phyloP scores from a whole-genome alignment of 2,113 vertebrate genomes.

The Lophotis ruficrista region DNA sequence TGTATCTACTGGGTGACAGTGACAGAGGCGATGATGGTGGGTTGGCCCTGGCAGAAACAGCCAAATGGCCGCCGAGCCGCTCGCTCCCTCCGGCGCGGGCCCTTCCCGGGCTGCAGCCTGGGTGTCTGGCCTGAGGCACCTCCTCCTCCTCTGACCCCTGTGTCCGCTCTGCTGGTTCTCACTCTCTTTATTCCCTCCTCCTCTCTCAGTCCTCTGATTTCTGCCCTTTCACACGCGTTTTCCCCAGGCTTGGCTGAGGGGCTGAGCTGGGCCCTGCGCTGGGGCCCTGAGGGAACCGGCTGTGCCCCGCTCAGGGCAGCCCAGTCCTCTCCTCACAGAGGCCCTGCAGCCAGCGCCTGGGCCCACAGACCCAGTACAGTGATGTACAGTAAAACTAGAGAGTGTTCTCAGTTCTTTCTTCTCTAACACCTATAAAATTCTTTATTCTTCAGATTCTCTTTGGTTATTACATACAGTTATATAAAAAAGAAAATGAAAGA shows the following conservation, averaged over 20 bases:
- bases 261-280: neutral
- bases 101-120: fast-evolving
- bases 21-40: neutral
- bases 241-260: neutral
- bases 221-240: fast-evolving
- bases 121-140: no score
- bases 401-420: fast-evolving
- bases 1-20: neutral
- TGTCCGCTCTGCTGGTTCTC: fast-evolving
- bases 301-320: fast-evolving
- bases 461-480: neutral
- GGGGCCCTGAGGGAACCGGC: neutral
- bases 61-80: fast-evolving
- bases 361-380: fast-evolving
- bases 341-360: fast-evolving
- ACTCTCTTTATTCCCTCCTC: fast-evolving
- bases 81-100: fast-evolving
- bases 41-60: no score
- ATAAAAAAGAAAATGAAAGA: neutral
- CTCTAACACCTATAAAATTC: neutral
- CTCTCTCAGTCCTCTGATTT: fast-evolving
- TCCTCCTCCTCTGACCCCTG: no score
- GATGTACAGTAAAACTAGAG: fast-evolving
- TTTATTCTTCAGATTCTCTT: neutral
- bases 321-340: no score